These are phyloP conservation scores for Pomatorhinus ruficollis DNA, from an alignment of 2,113 vertebrate species.

Conservation along the genomic window DNA sequence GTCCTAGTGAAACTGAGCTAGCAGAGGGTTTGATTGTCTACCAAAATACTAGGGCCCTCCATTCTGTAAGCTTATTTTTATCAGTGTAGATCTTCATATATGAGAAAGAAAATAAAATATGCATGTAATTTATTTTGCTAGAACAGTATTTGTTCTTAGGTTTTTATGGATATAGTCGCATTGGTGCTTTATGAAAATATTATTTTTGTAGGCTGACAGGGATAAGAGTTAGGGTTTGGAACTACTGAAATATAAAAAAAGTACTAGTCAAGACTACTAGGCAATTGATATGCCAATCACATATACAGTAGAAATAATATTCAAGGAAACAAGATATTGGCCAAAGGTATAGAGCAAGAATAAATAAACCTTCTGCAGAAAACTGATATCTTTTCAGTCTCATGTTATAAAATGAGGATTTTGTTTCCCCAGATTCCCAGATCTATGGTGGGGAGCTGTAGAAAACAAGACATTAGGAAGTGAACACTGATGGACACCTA, in stretches of 20 bases:
- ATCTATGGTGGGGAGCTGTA: background rate
- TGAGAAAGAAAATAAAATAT: background rate
- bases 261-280: background rate
- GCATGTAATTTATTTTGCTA: background rate
- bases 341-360: background rate
- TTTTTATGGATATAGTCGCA: background rate
- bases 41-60: background rate
- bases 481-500: background rate
- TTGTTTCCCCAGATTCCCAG: background rate
- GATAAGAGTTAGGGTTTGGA: background rate
- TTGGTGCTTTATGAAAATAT: background rate
- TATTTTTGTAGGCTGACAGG: background rate
- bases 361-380: background rate
- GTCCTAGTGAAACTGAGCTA: background rate
- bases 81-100: background rate
- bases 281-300: background rate
- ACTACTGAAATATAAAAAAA: background rate
- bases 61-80: background rate
- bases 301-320: background rate
- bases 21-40: background rate
- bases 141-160: background rate
- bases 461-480: background rate
- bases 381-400: background rate
- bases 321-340: background rate
- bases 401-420: background rate